Evolutionary conservation across 2,113 vertebrate genomes (phyloP), one percentile per base, ranked within the genome.

Genomic region (Oreotrochilus melanogaster): DNA sequence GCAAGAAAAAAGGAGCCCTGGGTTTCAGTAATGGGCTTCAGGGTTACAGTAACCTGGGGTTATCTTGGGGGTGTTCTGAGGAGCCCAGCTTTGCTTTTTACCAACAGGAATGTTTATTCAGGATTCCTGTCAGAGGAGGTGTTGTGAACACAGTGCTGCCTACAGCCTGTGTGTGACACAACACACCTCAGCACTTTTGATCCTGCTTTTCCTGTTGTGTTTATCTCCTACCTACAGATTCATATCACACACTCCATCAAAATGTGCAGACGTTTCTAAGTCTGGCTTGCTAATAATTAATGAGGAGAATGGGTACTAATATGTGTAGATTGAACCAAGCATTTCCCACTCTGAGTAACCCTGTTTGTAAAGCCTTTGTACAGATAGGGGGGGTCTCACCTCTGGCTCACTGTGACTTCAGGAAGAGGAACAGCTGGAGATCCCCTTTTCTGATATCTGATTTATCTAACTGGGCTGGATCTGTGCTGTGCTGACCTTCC

Each of bases 141-240:
- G 24, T 70, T 28, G 31, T 0, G 10, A 21, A 31, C 58, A 30
- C 43, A 71, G 71, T 25, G 10, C 25, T 2, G 11, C 45, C 53
- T 57, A 4, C 0, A 5, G 37, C 37, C 1, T 15, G 8, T 27
- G 42, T 17, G 33, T 61, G 81, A 3, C 7, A 2, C 22, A 22
- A 3, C 18, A 0, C 3, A 7, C 3, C 0, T 12, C 2, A 73
- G 73, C 42, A 15, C 31, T 11, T 42, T 13, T 6, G 12, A 19
- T 58, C 11, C 0, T 22, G 65, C 25, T 11, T 45, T 21, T 17
- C 28, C 42, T 53, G 16, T 14, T 50, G 28, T 21, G 13, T 56
- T 83, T 48, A 13, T 71, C 33, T 70, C 33, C 56, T 64, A 5
- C 23, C 12, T 18, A 24, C 42, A 28, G 51, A 53, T 65, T 28